These are phyloP conservation scores for Megaustenia siamemsis DNA, from an alignment of 2,888 invertebrate genomes.

Conservation along the genomic window DNA sequence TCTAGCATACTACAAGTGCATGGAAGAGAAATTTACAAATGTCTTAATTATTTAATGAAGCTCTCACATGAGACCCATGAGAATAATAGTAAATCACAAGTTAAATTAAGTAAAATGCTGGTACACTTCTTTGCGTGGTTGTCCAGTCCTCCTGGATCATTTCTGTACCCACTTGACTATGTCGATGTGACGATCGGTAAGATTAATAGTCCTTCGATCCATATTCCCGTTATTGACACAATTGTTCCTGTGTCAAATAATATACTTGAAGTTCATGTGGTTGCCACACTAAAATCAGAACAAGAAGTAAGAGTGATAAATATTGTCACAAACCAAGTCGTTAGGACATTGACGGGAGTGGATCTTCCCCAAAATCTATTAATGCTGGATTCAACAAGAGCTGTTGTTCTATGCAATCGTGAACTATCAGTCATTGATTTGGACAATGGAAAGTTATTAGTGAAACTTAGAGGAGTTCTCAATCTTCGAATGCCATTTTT, in stretches of 20 bases:
- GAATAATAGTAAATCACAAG: neutral
- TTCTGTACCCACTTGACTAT: conserved; percentile 33
- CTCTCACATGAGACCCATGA: neutral
- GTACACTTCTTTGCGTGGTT: conserved; percentile 21
- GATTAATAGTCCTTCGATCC: neutral
- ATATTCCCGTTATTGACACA: conserved; percentile 12
- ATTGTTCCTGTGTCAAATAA: conserved; percentile 23
- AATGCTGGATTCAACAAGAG: conserved; percentile 86
- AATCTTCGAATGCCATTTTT: conserved; percentile 95
- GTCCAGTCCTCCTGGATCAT: conserved; percentile 15
- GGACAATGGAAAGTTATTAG: conserved; percentile 86
- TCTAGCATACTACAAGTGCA: conserved; percentile 11
- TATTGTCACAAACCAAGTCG: conserved; percentile 84
- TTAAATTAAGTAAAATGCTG: neutral
- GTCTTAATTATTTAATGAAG: conserved; percentile 3
- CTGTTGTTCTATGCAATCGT: conserved; percentile 89
- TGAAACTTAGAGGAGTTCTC: conserved; percentile 89
- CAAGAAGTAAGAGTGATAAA: conserved; percentile 92
- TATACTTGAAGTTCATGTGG: conserved; percentile 82
- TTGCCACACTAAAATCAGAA: conserved; percentile 87
- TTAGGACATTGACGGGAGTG: conserved; percentile 87
- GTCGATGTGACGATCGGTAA: neutral
- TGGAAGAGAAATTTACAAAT: conserved; percentile 43
- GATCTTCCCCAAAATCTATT: conserved; percentile 89
- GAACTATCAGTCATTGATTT: conserved; percentile 90